phyloP scores from a whole-genome alignment of 1,140 invertebrate genomes.

The Ladona fulva region DNA sequence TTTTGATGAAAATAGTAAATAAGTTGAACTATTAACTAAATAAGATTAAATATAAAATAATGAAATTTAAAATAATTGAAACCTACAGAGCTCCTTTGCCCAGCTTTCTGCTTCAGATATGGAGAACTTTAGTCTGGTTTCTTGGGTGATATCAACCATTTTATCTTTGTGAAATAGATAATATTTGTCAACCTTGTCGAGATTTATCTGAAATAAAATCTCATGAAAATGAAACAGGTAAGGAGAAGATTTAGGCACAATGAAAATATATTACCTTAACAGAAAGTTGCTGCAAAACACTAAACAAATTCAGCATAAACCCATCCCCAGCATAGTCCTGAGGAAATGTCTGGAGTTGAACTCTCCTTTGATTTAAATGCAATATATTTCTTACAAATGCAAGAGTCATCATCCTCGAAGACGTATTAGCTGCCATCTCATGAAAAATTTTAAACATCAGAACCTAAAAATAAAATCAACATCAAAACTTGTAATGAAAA shows the following conservation, averaged over 20 bases:
- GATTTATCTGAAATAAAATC: slow-evolving; percentile 56
- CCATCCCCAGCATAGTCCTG: slow-evolving; percentile 64
- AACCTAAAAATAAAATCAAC: not conserved
- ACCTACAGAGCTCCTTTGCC: slow-evolving; percentile 55
- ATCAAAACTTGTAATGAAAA: too few relatives aligned
- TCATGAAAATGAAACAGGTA: too few relatives aligned
- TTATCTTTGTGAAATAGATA: slow-evolving; percentile 80
- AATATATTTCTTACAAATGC: not conserved
- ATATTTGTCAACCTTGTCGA: slow-evolving; percentile 72
- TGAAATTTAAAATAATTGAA: not conserved
- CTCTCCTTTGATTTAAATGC: not conserved
- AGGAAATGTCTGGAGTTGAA: not conserved
- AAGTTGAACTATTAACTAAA: too few relatives aligned
- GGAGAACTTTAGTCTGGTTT: slow-evolving; percentile 74
- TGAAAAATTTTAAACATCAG: not conserved
- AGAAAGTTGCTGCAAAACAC: slow-evolving; percentile 78
- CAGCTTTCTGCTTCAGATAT: slow-evolving; percentile 71
- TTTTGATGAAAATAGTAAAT: too few relatives aligned
- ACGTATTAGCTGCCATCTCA: not conserved
- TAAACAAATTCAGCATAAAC: slow-evolving; percentile 88
- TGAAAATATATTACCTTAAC: slow-evolving; percentile 49
- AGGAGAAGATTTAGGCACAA: slow-evolving; percentile 14
- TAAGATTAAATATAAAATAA: not conserved
- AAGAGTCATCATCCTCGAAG: not conserved
- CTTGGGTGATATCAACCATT: slow-evolving; percentile 67